phyloP scores from a whole-genome alignment of 64 coral and sea anemone species.

The Montipora efflorescens region DNA sequence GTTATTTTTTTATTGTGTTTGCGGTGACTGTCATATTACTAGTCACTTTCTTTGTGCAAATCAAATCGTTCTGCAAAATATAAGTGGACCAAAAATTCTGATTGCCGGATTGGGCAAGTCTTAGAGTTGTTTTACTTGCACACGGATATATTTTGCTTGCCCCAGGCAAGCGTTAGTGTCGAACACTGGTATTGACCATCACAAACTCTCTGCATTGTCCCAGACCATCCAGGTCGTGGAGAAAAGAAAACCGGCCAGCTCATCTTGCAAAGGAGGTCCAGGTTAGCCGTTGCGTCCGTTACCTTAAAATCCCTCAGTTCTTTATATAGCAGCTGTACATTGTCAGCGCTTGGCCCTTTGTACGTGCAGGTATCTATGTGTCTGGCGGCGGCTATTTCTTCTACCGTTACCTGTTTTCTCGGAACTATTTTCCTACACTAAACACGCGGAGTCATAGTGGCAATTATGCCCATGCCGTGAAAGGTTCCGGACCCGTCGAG shows the following conservation, averaged over 20 bases:
- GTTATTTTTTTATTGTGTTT: too few species aligned
- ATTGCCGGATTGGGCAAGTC: too few species aligned
- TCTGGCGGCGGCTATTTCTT: constrained; percentile 21
- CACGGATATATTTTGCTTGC: too few species aligned
- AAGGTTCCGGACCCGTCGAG: not conserved
- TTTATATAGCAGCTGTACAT: constrained; percentile 31
- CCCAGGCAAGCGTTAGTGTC: too few species aligned
- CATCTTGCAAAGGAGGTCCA: constrained; percentile 38
- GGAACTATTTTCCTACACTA: not conserved
- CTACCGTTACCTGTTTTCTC: not conserved
- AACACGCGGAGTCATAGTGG: not conserved
- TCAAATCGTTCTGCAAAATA: too few species aligned
- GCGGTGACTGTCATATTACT: too few species aligned
- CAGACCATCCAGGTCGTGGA: constrained; percentile 55
- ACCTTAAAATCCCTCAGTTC: constrained; percentile 26
- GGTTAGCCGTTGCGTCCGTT: not conserved
- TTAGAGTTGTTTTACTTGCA: too few species aligned
- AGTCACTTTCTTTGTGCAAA: too few species aligned
- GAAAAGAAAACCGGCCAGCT: constrained; percentile 16
- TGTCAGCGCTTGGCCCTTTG: not conserved
- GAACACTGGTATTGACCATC: not conserved
- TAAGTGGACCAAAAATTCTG: too few species aligned
- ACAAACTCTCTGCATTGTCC: constrained; percentile 45
- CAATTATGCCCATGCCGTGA: constrained; percentile 18
- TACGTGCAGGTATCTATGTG: not conserved